Conservation (phyloP, 2,113 vertebrate species). For the Xiphias gladius region DNA sequence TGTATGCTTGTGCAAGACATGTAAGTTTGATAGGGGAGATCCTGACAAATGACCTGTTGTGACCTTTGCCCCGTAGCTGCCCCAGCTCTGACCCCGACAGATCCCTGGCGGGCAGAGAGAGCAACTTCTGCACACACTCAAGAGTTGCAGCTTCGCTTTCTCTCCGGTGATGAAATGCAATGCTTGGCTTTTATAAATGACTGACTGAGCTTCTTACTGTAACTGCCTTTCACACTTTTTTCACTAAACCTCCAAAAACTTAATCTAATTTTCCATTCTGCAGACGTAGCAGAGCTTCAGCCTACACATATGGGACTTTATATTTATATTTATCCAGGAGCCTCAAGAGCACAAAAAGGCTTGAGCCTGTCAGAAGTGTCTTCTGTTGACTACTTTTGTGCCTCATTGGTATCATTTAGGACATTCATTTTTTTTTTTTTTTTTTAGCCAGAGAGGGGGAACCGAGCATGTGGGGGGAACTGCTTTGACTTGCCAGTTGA, state of each 20-base stretch:
- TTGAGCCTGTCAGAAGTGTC: slow-evolving; percentile 5
- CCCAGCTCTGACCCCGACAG: not conserved
- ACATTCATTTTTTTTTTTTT: not conserved
- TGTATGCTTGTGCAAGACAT: too few relatives aligned
- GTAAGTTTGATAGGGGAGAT: too few relatives aligned
- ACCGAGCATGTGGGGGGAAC: not conserved
- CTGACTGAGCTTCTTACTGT: slow-evolving; percentile 57
- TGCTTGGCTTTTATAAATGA: slow-evolving; percentile 55
- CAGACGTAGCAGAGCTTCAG: slow-evolving; percentile 2
- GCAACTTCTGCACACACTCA: not conserved
- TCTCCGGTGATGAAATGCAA: slow-evolving; percentile 42
- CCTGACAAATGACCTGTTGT: not conserved
- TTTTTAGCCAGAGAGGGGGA: not conserved
- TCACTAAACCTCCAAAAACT: slow-evolving; percentile 52
- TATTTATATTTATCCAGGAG: slow-evolving; percentile 21
- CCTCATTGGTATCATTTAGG: slow-evolving; percentile 16
- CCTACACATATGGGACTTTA: not conserved
- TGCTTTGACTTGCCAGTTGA: slow-evolving; percentile 12
- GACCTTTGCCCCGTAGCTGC: not conserved
- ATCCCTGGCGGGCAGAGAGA: not conserved
- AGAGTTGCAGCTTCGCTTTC: slow-evolving; percentile 2
- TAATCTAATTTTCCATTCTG: slow-evolving; percentile 56
- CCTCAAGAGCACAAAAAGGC: slow-evolving; percentile 6
- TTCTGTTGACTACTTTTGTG: slow-evolving; percentile 17
- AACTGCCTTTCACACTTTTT: slow-evolving; percentile 57